Percentiles rank a stretch among this genome's conserved stretches.
Evolutionary conservation across 64 coral and sea anemone genomes (phyloP).

Genomic region (Montipora efflorescens): DNA sequence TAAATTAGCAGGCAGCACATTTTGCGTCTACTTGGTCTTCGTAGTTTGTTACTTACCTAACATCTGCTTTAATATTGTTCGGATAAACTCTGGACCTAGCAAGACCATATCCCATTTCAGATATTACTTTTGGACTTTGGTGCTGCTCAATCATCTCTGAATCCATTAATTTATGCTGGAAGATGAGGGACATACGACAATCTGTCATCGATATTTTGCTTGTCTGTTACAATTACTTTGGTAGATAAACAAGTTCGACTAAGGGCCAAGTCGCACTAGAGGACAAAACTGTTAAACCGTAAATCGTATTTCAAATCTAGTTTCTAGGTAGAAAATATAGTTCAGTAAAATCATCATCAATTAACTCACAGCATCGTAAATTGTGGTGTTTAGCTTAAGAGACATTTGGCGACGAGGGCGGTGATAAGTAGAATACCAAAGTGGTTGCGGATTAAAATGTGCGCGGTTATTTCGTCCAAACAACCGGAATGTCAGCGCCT

Average conservation of each 20-base stretch:
- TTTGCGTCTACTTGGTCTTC: not conserved
- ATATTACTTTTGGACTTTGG: not conserved
- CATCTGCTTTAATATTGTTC: not conserved
- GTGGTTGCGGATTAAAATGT: too few relatives aligned
- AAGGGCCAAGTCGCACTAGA: too few relatives aligned
- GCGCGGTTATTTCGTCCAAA: too few relatives aligned
- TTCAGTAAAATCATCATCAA: too few relatives aligned
- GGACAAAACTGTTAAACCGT: not conserved
- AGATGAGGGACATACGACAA: not conserved
- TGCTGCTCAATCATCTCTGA: not conserved
- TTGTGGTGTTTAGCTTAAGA: too few relatives aligned
- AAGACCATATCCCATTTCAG: not conserved
- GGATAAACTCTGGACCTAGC: not conserved
- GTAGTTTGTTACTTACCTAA: not conserved
- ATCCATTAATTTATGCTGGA: slow-evolving; percentile 8
- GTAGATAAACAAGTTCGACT: not conserved
- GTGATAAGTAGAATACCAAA: too few relatives aligned
- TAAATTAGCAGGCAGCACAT: not conserved
- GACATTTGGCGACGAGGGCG: too few relatives aligned
- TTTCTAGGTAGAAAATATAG: too few relatives aligned
- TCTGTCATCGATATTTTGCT: not conserved
- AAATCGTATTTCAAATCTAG: too few relatives aligned
- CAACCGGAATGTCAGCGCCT: too few relatives aligned
- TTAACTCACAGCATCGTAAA: too few relatives aligned
- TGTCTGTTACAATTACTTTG: not conserved